A percentile compares a stretch with the other conserved stretches of the same genome.
Conservation (phyloP, 2,113 vertebrate genomes). For the Dasyurus viverrinus region DNA sequence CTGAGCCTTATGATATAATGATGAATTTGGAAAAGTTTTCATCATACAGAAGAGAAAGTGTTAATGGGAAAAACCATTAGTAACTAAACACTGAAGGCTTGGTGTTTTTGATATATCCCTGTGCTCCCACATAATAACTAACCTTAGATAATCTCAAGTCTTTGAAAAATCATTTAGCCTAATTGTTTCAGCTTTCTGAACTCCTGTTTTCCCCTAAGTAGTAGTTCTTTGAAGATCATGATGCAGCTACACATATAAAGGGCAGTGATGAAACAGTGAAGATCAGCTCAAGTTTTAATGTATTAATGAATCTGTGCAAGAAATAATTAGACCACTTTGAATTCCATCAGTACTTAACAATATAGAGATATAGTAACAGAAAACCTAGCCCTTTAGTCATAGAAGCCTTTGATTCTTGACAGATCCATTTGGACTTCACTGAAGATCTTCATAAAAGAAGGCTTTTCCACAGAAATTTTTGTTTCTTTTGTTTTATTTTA, state of each 20-base stretch:
- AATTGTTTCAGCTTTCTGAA: neutral
- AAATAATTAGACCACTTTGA: neutral
- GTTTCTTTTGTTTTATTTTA: neutral
- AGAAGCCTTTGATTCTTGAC: neutral
- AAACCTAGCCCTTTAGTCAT: neutral
- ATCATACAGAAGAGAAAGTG: neutral
- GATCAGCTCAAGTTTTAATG: neutral
- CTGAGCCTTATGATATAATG: constrained; percentile 7
- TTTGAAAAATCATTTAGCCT: neutral
- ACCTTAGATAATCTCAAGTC: neutral
- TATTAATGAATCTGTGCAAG: neutral
- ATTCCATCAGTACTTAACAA: neutral
- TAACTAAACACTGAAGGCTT: neutral
- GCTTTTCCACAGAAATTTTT: neutral
- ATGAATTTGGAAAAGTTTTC: neutral
- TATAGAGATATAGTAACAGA: neutral
- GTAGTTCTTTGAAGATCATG: neutral
- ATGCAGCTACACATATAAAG: neutral
- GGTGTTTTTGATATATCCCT: neutral
- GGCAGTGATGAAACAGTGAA: neutral
- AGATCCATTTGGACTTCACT: neutral
- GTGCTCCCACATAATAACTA: neutral
- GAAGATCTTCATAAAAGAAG: neutral
- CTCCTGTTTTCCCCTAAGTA: neutral
- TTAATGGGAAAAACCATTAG: neutral